phyloP scores from a whole-genome alignment of 2,113 vertebrate species.

The Peromyscus californicus region DNA sequence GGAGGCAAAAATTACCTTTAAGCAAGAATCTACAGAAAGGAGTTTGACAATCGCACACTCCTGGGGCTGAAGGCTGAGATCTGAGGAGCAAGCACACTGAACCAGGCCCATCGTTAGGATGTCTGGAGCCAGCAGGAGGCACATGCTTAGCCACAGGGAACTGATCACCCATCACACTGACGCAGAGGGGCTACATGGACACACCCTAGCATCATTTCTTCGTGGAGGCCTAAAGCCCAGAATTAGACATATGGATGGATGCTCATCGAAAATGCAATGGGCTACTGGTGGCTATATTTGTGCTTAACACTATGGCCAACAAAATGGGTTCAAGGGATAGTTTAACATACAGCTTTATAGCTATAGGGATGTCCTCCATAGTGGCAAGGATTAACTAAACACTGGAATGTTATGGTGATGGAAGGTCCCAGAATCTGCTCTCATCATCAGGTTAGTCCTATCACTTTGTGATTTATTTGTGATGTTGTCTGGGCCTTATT shows the following conservation, averaged over 20 bases:
- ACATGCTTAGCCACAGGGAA: background rate
- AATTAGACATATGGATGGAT: background rate
- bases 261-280: background rate
- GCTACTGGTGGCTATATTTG: conserved; percentile 12
- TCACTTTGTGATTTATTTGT: background rate
- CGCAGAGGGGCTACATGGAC: background rate
- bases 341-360: background rate
- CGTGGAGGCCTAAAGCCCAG: background rate
- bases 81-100: background rate
- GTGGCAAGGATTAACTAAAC: background rate
- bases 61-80: background rate
- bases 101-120: background rate
- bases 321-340: background rate
- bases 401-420: too few species aligned
- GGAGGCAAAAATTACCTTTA: conserved; percentile 9
- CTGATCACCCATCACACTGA: background rate
- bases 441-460: background rate
- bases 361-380: background rate
- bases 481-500: background rate
- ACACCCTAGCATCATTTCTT: background rate
- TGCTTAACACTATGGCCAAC: background rate
- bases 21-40: background rate
- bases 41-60: background rate
- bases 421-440: too few species aligned
- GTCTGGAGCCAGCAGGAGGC: background rate